Base-by-base conservation (phyloP, 1,140 invertebrate species). In the Tetranychus cinnabarinus region DNA sequence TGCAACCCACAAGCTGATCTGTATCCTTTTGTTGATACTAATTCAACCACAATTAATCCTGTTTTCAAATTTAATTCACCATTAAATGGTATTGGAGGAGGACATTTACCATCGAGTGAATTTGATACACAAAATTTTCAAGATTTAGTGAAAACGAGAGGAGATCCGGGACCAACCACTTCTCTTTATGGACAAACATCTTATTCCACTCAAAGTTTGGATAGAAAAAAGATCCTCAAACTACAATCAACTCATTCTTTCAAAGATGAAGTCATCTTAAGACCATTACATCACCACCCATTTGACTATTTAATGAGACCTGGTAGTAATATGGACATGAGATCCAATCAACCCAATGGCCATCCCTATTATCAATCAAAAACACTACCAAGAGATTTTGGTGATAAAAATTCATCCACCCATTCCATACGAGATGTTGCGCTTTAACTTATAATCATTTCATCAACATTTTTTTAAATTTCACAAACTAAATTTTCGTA, bases 11-110 rank as follows among this genome's bases (percentile, higher is more conserved):
- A 33, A 23, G 15, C 58, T 7, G 33, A 46, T 35, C n/a, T 33
- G 39, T 37, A 31, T 35, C 58, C 58, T 15, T 59, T 35, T 36
- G n/a, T 59, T 42, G 58, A 59, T 47, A 48, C 58, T 15, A 47
- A 59, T 46, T 45, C 58, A 10, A 59, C 58, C 31, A 59, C 58
- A n/a, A 59, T 59, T 31, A 59, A 59, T 59, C 58, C 58, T 33
- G 58, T 59, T 31, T 59, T 59, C 45, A 59, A 59, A 36, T 59
- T 36, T 35, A 47, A 33, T 10, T 35, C 55, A 36, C 6, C 55
- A 6, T 13, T 56, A 36, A 59, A 59, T 47, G 39, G 39, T 42
- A 10, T 42, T 42, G 39, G 39, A 42, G 36, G 56, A 3, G n/a
- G 15, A 10, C 12, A 35, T 56, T 36, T 56, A 33, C 55, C 34